phyloP scores from a whole-genome alignment of 2,113 vertebrate genomes.

The Acanthochromis polyacanthus region DNA sequence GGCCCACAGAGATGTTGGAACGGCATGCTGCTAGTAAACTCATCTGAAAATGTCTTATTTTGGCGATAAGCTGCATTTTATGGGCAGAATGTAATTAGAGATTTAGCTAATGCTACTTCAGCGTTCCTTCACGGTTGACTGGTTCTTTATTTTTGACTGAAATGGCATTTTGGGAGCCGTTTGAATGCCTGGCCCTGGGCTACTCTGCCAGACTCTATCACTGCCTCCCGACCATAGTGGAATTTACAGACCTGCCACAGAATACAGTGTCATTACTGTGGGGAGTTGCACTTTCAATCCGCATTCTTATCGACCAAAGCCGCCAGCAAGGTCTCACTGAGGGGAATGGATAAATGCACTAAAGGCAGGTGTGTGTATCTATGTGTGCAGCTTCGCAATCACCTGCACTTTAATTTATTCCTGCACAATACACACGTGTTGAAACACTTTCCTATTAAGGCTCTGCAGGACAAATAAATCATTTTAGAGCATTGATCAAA shows the following conservation, averaged over 20 bases:
- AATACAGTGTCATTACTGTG: slow-evolving; percentile 54
- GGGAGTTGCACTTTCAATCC: slow-evolving; percentile 56
- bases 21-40: slow-evolving; percentile 60
- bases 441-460: neutral
- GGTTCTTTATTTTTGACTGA: slow-evolving; percentile 35
- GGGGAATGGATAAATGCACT: slow-evolving; percentile 37
- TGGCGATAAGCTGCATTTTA: slow-evolving; percentile 43
- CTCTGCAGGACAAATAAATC: neutral
- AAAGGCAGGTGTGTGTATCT: slow-evolving; percentile 24
- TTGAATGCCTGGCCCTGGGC: slow-evolving; percentile 67
- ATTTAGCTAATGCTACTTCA: slow-evolving; percentile 44
- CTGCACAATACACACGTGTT: neutral
- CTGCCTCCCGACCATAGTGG: slow-evolving; percentile 52
- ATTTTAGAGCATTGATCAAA: neutral
- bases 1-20: slow-evolving; percentile 33
- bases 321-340: slow-evolving; percentile 40
- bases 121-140: slow-evolving; percentile 44
- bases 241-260: slow-evolving; percentile 72
- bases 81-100: slow-evolving; percentile 22
- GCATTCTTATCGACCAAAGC: slow-evolving; percentile 59
- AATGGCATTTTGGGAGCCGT: slow-evolving; percentile 68
- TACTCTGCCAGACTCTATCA: slow-evolving; percentile 56
- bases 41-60: slow-evolving; percentile 39
- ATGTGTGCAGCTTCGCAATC: slow-evolving; percentile 6
- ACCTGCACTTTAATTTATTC: slow-evolving; percentile 33